These are phyloP conservation scores for Antedon mediterranea DNA, from an alignment of 53 echinoderm and acorn worm species.

Conservation along the genomic window DNA sequence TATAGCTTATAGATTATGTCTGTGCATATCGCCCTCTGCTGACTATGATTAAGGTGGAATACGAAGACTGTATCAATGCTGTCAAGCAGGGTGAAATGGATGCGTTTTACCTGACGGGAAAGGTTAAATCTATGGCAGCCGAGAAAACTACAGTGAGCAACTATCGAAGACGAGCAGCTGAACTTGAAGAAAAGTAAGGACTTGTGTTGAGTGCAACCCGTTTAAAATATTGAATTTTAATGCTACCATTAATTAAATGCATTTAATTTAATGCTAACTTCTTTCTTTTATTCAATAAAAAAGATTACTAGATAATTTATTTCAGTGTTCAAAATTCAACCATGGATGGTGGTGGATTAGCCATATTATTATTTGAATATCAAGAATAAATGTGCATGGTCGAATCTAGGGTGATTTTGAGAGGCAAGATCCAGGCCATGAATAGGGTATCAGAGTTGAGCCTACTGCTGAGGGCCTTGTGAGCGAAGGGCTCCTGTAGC, in stretches of 20 bases:
- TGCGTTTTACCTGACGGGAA: slow-evolving; percentile 78
- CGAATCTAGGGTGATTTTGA: slow-evolving; percentile 57
- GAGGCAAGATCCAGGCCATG: slow-evolving; percentile 64
- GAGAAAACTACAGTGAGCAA: slow-evolving; percentile 80
- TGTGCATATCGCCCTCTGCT: slow-evolving; percentile 62
- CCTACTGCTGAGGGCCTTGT: slow-evolving; percentile 61
- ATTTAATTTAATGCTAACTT: too few relatives aligned
- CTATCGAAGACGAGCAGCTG: slow-evolving; percentile 67
- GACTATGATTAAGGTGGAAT: slow-evolving; percentile 77
- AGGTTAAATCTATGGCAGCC: slow-evolving; percentile 78
- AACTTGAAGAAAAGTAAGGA: slow-evolving; percentile 64
- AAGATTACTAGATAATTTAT: too few relatives aligned
- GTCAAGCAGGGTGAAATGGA: slow-evolving; percentile 86
- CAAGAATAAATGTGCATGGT: too few relatives aligned
- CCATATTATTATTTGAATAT: too few relatives aligned
- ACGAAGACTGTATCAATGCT: slow-evolving; percentile 81
- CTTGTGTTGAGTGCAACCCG: not conserved
- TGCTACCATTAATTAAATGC: too few relatives aligned
- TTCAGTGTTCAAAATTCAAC: too few relatives aligned
- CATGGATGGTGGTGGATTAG: too few relatives aligned
- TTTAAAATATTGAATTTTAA: too few relatives aligned
- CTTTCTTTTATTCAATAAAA: too few relatives aligned
- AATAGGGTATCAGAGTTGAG: slow-evolving; percentile 79
- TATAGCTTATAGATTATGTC: slow-evolving; percentile 71
- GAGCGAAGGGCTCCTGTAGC: too few relatives aligned